A percentile compares a stretch with the other conserved stretches of the same genome.
phyloP scores from a whole-genome alignment of 2,113 vertebrate genomes.

The Genyomyrus donnyi region DNA sequence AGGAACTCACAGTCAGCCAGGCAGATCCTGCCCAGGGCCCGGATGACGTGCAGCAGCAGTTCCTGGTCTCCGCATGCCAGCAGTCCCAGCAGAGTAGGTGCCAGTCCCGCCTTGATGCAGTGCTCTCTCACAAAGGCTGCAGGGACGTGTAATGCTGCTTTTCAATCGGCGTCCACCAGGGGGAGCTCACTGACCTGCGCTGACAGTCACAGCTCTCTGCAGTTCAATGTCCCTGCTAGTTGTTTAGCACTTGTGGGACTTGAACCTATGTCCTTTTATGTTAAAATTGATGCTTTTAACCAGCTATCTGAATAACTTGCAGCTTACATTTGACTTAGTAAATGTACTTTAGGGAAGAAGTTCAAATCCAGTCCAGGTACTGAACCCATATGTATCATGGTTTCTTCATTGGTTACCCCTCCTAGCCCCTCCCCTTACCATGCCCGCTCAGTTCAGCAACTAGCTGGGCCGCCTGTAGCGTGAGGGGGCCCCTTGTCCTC shows the following conservation, averaged over 20 bases:
- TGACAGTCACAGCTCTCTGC: not conserved
- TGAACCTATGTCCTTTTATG: not conserved
- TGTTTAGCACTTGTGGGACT: not conserved
- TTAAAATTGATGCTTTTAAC: not conserved
- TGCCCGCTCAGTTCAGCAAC: slow-evolving; percentile 74
- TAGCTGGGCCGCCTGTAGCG: slow-evolving; percentile 60
- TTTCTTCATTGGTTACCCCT: not conserved
- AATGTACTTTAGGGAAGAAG: not conserved
- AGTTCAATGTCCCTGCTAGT: not conserved
- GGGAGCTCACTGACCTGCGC: not conserved
- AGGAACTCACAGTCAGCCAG: slow-evolving; percentile 63
- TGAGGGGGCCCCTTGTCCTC: slow-evolving; percentile 54
- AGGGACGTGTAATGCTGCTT: not conserved
- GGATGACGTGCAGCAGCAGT: slow-evolving; percentile 61
- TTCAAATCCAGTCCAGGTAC: not conserved
- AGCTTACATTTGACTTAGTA: not conserved
- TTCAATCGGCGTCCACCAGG: not conserved
- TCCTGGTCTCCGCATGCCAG: slow-evolving; percentile 69
- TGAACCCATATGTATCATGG: not conserved
- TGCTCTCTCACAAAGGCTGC: slow-evolving; percentile 67
- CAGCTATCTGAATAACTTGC: not conserved
- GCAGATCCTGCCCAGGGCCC: slow-evolving; percentile 68
- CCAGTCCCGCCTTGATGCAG: slow-evolving; percentile 67
- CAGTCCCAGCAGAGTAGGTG: slow-evolving; percentile 59
- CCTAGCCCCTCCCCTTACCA: slow-evolving; percentile 47